Conservation (phyloP, 2,888 invertebrate species). For the Diabrotica balteata region DNA sequence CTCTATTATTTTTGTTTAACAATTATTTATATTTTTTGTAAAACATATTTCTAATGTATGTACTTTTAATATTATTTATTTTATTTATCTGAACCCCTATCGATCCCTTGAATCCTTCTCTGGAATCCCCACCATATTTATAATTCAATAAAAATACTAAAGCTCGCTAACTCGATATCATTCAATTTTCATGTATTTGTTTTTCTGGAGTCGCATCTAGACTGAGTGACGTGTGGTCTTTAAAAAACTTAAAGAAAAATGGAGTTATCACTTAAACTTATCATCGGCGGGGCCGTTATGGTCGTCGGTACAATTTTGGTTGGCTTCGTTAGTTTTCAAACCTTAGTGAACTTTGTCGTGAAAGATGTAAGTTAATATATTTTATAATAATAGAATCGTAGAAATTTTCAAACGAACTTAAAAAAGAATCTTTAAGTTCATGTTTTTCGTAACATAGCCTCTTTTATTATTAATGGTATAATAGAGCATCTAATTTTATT, state of each 20-base stretch:
- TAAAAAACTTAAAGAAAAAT: slow-evolving; percentile 41
- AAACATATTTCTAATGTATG: no score
- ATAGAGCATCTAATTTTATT: no score
- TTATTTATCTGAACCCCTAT: no score
- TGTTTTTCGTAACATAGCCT: no score
- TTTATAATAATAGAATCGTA: no score
- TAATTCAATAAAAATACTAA: slow-evolving; percentile 20
- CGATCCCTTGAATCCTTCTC: neutral
- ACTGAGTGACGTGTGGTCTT: neutral
- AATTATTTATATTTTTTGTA: no score
- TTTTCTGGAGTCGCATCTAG: slow-evolving; percentile 8
- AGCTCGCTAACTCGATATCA: slow-evolving; percentile 23
- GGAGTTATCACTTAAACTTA: slow-evolving; percentile 62
- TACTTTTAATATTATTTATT: no score
- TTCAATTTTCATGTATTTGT: slow-evolving; percentile 9
- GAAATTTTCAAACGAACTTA: no score
- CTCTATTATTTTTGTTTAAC: no score
- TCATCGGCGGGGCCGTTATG: slow-evolving; percentile 63
- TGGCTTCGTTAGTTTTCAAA: slow-evolving; percentile 68
- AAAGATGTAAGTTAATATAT: slow-evolving; percentile 45
- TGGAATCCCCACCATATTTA: slow-evolving; percentile 20
- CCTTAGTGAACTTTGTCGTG: slow-evolving; percentile 44
- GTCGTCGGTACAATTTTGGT: slow-evolving; percentile 69
- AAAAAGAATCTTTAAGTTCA: no score
- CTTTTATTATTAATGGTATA: no score